Conservation (phyloP, 2,888 invertebrate genomes). For the Zootermopsis nevadensis region DNA sequence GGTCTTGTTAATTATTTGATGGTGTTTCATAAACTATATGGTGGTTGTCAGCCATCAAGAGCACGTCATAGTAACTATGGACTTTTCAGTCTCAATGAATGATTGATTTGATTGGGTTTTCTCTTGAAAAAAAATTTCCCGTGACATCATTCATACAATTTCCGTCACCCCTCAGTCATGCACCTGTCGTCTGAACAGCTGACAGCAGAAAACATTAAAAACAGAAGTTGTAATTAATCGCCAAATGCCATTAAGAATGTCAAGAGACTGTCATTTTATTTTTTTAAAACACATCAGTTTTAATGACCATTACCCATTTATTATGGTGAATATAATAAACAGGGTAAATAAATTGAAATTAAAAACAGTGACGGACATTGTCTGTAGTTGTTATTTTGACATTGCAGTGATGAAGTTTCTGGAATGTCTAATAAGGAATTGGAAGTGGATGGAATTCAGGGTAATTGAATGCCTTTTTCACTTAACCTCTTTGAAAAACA, state of each 20-base stretch:
- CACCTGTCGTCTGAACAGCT: not conserved
- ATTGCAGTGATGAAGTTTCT: no score
- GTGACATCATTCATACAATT: not conserved
- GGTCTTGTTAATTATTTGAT: constrained; percentile 30
- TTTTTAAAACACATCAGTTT: not conserved
- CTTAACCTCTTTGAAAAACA: no score
- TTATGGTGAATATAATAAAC: not conserved
- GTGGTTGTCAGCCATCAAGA: constrained; percentile 14
- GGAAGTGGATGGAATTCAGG: no score
- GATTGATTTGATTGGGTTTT: constrained; percentile 26
- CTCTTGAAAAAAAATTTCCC: not conserved
- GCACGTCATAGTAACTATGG: not conserved
- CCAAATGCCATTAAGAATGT: constrained; percentile 22
- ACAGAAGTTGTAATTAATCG: constrained; percentile 22
- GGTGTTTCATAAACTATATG: constrained; percentile 27
- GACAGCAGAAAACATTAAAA: not conserved
- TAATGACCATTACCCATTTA: constrained; percentile 1
- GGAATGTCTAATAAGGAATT: no score
- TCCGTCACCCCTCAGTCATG: not conserved
- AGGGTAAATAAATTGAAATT: not conserved
- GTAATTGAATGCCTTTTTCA: no score
- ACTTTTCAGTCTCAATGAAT: not conserved
- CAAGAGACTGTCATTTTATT: not conserved
- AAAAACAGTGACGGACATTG: not conserved
- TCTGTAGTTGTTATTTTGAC: no score